These are phyloP conservation scores for pig (Sus scrofa) DNA, from an alignment of 2,113 vertebrate genomes.

Conservation along the genomic window DNA sequence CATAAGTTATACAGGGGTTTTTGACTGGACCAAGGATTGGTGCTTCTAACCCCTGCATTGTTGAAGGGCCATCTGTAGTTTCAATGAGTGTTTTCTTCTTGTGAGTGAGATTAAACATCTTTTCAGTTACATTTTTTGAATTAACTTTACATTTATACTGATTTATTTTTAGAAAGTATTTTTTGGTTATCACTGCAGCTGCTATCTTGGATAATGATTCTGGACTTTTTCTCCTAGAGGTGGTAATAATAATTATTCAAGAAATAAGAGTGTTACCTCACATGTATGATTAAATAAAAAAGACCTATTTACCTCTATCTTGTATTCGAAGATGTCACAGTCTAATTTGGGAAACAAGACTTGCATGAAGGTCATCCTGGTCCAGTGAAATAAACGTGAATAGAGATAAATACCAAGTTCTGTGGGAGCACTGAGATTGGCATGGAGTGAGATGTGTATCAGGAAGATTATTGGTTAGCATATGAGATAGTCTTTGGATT, in stretches of 20 bases:
- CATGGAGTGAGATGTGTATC: neutral
- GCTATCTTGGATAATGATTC: conserved; percentile 1
- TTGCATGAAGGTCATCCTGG: neutral
- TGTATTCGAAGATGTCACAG: conserved; percentile 1
- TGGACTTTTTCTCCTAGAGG: neutral
- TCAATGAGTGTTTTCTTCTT: neutral
- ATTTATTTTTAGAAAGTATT: neutral
- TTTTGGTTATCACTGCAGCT: neutral
- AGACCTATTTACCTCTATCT: neutral
- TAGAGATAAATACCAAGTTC: neutral
- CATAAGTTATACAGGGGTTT: neutral
- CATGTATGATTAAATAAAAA: neutral
- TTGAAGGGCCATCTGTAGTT: neutral
- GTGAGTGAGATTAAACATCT: neutral
- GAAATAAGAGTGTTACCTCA: neutral
- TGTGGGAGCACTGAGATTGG: neutral
- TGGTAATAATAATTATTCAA: neutral
- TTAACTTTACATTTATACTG: neutral
- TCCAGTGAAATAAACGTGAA: neutral
- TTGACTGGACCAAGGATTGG: neutral
- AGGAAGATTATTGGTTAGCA: neutral
- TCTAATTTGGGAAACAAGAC: neutral
- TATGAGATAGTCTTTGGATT: neutral
- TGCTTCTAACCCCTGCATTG: neutral
- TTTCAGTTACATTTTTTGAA: neutral